Percentiles rank a stretch among this genome's conserved stretches.
phyloP scores from a whole-genome alignment of 1,140 invertebrate genomes.

The Schmidtea mediterranea region DNA sequence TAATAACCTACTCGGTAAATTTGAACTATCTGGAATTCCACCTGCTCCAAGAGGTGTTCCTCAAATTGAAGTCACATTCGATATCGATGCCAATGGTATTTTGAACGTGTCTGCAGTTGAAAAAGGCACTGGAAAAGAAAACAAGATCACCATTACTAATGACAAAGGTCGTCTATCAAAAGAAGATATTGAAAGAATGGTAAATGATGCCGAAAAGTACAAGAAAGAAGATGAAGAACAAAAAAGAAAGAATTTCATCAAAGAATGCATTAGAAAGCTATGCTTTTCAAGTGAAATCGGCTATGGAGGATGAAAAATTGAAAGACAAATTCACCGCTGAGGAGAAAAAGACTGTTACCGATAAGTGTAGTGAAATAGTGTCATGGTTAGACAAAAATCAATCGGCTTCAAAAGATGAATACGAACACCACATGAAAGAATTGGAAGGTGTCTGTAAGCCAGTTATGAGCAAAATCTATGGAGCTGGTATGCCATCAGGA shows the following conservation, averaged over 20 bases:
- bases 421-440: slow-evolving; percentile 50
- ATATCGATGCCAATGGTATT: too few species aligned
- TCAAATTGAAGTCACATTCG: too few species aligned
- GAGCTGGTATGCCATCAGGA: slow-evolving; percentile 15
- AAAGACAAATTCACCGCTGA: slow-evolving; percentile 41
- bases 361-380: slow-evolving; percentile 73
- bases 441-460: slow-evolving; percentile 25
- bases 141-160: slow-evolving; percentile 91
- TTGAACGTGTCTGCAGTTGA: slow-evolving; percentile 36
- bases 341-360: slow-evolving; percentile 58
- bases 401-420: slow-evolving; percentile 60
- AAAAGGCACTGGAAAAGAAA: slow-evolving; percentile 81
- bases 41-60: too few species aligned
- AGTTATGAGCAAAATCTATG: slow-evolving; percentile 29
- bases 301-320: slow-evolving; percentile 40
- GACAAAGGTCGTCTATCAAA: slow-evolving; percentile 82
- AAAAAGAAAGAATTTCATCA: slow-evolving; percentile 49
- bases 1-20: slow-evolving; percentile 60
- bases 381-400: slow-evolving; percentile 79
- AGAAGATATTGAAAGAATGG: slow-evolving; percentile 88
- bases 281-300: slow-evolving; percentile 78
- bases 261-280: slow-evolving; percentile 88
- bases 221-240: slow-evolving; percentile 57
- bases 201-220: slow-evolving; percentile 88
- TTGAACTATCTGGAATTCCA: slow-evolving; percentile 67